phyloP scores from a whole-genome alignment of 2,113 vertebrate genomes.

The Apus apus region DNA sequence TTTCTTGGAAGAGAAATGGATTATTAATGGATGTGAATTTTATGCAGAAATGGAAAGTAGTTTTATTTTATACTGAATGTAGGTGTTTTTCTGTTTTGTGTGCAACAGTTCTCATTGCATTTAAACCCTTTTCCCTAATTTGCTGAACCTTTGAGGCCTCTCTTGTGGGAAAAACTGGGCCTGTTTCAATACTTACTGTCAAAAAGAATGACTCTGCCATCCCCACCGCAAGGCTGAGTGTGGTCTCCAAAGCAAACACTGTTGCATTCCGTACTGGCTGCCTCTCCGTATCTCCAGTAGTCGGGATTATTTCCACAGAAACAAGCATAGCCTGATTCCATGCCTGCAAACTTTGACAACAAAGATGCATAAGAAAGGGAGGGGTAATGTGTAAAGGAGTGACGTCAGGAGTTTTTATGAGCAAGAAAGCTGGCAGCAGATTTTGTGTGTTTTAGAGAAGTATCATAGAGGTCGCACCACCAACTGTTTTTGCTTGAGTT shows the following conservation, averaged over 20 bases:
- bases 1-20: neutral
- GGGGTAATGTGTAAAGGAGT: neutral
- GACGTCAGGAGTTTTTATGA: neutral
- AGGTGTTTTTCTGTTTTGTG: neutral
- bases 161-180: constrained; percentile 24
- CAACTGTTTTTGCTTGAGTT: neutral
- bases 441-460: neutral
- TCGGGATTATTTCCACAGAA: constrained; percentile 95
- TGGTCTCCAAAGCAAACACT: constrained; percentile 97
- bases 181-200: constrained; percentile 86
- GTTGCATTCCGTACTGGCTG: constrained; percentile 92
- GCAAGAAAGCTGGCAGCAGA: neutral
- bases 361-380: constrained; percentile 29
- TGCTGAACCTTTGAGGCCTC: neutral
- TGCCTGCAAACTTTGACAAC: constrained; percentile 89
- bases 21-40: neutral
- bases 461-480: neutral
- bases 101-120: neutral
- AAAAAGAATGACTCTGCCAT: constrained; percentile 95
- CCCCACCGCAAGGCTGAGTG: constrained; percentile 93
- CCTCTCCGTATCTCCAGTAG: constrained; percentile 84
- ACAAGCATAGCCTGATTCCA: constrained; percentile 97
- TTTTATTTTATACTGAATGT: neutral
- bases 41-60: neutral
- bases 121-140: constrained; percentile 21